These are phyloP conservation scores for Calypte anna DNA, from an alignment of 2,113 vertebrate genomes.

Conservation along the genomic window DNA sequence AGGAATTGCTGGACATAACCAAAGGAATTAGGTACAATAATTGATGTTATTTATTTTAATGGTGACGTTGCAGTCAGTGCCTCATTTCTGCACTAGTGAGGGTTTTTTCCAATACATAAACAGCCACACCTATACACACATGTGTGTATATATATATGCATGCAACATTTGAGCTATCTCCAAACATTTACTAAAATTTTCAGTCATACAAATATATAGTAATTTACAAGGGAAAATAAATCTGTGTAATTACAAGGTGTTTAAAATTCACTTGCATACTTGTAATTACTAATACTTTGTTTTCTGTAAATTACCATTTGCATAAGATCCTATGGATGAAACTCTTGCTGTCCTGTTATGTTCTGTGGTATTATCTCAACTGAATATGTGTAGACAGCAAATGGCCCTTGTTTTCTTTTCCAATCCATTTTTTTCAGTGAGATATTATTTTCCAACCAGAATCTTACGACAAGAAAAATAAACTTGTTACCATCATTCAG, in stretches of 20 bases:
- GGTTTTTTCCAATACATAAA: neutral
- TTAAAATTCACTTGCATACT: neutral
- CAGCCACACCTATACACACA: too few species aligned
- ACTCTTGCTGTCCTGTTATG: neutral
- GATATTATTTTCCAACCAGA: neutral
- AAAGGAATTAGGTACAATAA: neutral
- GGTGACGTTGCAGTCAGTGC: neutral
- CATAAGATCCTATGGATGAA: neutral
- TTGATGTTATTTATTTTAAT: neutral
- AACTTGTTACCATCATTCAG: neutral
- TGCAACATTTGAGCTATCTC: neutral
- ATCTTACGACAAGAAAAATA: neutral
- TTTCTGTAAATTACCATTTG: neutral
- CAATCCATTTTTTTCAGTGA: neutral
- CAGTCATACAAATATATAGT: neutral
- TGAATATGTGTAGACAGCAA: neutral
- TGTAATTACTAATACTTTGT: neutral
- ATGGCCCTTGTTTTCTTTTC: neutral
- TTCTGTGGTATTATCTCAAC: neutral
- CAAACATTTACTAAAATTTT: neutral
- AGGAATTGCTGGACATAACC: neutral
- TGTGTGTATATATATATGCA: accelerated
- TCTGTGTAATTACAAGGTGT: neutral
- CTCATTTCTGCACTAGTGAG: neutral
- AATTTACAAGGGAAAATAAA: neutral